These are phyloP conservation scores for Brotula barbata DNA, from an alignment of 2,797 vertebrate species.

Conservation along the genomic window DNA sequence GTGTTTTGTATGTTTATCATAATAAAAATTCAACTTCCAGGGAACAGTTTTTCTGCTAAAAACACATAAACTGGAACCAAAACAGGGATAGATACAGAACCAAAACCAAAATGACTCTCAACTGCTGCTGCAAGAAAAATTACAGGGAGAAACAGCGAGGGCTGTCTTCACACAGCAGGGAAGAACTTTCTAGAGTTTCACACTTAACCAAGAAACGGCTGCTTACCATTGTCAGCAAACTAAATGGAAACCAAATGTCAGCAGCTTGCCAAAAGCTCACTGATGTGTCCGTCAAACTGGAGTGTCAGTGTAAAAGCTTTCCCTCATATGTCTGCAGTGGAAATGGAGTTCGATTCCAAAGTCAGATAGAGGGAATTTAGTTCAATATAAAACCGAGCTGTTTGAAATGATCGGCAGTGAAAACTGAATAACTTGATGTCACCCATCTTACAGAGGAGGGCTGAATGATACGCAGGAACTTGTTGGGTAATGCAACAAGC, in stretches of 20 bases:
- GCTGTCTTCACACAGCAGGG: slow-evolving; percentile 24
- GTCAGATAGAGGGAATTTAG: slow-evolving; percentile 3
- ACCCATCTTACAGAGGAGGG: too few relatives aligned
- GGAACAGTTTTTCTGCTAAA: slow-evolving; percentile 12
- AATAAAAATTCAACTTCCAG: background rate
- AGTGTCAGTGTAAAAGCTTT: slow-evolving; percentile 1
- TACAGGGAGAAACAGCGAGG: slow-evolving; percentile 17
- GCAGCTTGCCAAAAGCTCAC: slow-evolving; percentile 29
- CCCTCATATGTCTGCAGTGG: slow-evolving; percentile 4
- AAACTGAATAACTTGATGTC: background rate
- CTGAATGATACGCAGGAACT: too few relatives aligned
- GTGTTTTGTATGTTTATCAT: slow-evolving; percentile 24
- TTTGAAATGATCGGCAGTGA: slow-evolving; percentile 8
- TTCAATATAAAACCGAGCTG: slow-evolving; percentile 4
- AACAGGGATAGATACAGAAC: slow-evolving; percentile 13
- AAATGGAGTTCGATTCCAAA: slow-evolving; percentile 7
- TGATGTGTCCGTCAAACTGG: slow-evolving; percentile 12
- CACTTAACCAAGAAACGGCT: slow-evolving; percentile 26
- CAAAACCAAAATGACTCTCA: slow-evolving; percentile 18
- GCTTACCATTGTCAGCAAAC: slow-evolving; percentile 41
- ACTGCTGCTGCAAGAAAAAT: slow-evolving; percentile 18
- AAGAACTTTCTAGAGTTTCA: slow-evolving; percentile 28
- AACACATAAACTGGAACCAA: slow-evolving; percentile 17
- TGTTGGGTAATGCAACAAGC: too few relatives aligned
- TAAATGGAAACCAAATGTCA: slow-evolving; percentile 49